A percentile compares a stretch with the other conserved stretches of the same genome.
Evolutionary conservation across 2,113 vertebrate species (phyloP).

Genomic region (Butastur rufipennis): DNA sequence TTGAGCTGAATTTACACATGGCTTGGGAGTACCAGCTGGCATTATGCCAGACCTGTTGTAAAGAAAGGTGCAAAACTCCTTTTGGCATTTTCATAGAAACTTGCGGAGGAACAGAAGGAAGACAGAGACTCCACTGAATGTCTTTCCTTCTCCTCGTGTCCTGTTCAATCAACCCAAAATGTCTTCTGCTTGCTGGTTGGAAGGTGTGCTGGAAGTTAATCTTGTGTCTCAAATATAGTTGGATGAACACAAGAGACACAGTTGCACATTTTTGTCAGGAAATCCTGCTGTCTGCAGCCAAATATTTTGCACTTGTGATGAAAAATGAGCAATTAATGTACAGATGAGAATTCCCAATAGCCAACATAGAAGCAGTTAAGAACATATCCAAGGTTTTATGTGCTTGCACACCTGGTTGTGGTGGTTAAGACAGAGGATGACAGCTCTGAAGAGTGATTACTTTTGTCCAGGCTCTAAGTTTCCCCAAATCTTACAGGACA

Average conservation of each 20-base stretch:
- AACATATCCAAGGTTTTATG: neutral
- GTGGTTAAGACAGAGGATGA: neutral
- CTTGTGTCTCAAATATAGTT: neutral
- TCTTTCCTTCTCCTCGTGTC: neutral
- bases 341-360: neutral
- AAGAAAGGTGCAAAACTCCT: conserved; percentile 28
- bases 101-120: neutral
- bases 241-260: neutral
- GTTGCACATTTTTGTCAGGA: conserved; percentile 24
- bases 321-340: conserved; percentile 38
- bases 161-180: neutral
- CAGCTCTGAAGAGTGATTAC: neutral
- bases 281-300: neutral
- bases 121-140: neutral
- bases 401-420: neutral
- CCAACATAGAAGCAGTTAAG: neutral
- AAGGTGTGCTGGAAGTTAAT: conserved; percentile 26
- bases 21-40: neutral
- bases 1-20: neutral
- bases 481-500: neutral
- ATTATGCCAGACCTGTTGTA: neutral
- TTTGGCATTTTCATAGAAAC: neutral
- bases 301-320: neutral
- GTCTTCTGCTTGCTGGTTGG: neutral
- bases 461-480: neutral